A percentile compares a stretch with the other conserved stretches of the same genome.
Conservation (phyloP, 2,888 invertebrate genomes). For the Cancer borealis region DNA sequence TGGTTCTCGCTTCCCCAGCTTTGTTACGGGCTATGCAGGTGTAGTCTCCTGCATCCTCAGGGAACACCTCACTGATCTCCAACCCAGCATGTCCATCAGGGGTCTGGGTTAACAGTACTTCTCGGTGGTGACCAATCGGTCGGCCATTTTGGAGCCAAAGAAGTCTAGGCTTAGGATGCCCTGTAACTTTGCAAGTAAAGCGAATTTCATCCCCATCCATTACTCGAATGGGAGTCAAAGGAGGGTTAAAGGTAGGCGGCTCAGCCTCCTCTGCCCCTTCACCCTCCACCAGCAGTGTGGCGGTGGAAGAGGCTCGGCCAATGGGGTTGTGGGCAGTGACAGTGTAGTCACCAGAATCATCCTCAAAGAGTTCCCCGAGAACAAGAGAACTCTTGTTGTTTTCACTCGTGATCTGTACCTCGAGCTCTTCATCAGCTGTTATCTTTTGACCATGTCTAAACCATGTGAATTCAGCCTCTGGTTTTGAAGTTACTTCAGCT, state of each 20-base stretch:
- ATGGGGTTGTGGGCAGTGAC: constrained; percentile 94
- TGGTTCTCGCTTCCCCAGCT: constrained; percentile 89
- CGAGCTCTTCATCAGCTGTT: constrained; percentile 80
- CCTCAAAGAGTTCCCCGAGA: constrained; percentile 86
- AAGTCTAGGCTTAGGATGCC: constrained; percentile 88
- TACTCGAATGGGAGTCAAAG: constrained; percentile 87
- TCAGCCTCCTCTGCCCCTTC: constrained; percentile 78
- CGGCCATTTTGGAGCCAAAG: constrained; percentile 91
- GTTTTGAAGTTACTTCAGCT: constrained; percentile 87
- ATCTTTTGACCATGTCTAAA: constrained; percentile 88
- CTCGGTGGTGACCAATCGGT: constrained; percentile 85
- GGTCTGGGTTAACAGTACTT: constrained; percentile 85
- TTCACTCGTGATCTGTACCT: constrained; percentile 86
- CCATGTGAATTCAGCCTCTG: constrained; percentile 92
- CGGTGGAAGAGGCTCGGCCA: constrained; percentile 93
- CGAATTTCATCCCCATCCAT: constrained; percentile 94
- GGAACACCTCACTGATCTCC: constrained; percentile 91
- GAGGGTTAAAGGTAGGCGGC: constrained; percentile 86
- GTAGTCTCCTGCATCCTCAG: constrained; percentile 94
- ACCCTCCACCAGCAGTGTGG: constrained; percentile 81
- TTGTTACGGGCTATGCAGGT: constrained; percentile 90
- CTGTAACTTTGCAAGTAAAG: constrained; percentile 88
- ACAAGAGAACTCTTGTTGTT: constrained; percentile 90
- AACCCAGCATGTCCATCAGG: constrained; percentile 89
- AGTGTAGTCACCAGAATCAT: constrained; percentile 88